phyloP scores from a whole-genome alignment of 2,113 vertebrate species.

The Equus przewalskii region DNA sequence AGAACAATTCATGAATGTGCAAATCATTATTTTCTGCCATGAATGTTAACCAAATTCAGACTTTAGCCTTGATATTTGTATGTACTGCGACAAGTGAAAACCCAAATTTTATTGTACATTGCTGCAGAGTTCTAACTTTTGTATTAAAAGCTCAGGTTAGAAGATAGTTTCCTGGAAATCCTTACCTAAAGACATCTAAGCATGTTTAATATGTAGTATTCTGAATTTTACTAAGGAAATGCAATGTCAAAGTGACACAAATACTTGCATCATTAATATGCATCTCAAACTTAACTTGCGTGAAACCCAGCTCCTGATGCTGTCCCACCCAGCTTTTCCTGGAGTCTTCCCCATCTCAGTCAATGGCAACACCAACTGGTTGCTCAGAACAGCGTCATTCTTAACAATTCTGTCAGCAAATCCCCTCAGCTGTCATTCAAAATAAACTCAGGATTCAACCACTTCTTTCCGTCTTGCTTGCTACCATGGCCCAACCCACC shows the following conservation, averaged over 20 bases:
- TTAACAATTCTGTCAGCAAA: neutral
- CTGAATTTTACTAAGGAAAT: neutral
- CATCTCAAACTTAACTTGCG: neutral
- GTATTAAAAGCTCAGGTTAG: neutral
- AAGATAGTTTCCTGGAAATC: neutral
- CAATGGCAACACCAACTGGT: neutral
- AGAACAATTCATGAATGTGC: neutral
- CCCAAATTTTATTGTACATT: neutral
- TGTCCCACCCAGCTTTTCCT: neutral
- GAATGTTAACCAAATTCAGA: neutral
- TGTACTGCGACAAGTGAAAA: neutral
- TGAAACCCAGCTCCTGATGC: neutral
- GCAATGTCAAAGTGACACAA: neutral
- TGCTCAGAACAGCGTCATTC: neutral
- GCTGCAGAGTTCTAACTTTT: neutral
- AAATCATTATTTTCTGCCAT: neutral
- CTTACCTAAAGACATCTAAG: neutral
- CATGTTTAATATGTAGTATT: neutral
- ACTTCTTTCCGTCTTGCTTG: neutral
- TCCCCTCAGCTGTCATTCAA: neutral
- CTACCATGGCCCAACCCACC: neutral
- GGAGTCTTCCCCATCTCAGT: neutral
- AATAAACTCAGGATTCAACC: neutral
- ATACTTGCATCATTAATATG: neutral
- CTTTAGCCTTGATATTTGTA: conserved; percentile 19